Evolutionary conservation across 2,888 invertebrate genomes (phyloP), one percentile per base, ranked within the genome.

Genomic region (Drosophila macrospina): DNA sequence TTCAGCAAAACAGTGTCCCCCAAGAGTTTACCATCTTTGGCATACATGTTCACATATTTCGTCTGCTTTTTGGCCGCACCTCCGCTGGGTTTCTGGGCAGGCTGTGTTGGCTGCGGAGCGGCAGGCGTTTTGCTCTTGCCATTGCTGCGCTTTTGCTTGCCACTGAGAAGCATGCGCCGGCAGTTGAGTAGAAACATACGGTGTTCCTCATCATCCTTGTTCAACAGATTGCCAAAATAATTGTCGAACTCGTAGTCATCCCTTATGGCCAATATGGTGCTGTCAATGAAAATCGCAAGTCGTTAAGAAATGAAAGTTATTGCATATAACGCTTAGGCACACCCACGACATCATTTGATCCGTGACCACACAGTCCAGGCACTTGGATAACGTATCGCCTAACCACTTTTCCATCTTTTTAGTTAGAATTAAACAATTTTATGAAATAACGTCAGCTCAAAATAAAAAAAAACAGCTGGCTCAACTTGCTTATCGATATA

Each of bases 41-140:
- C 94, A 90, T 95, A 96, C 50, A 97, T 91, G 87, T 95, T 96
- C 0, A 96, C 94, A 92, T 93, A 97, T 91, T 97, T 97, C 0
- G 93, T 93, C 82, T 95, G 95, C 90, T 95, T 95, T 82, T 95
- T 92, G 0, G 70, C 55, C 0, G 64, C 77, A 0, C 79, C 51
- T 11, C 16, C 34, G 11, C 34, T 34, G n/a, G 44, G 13, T 34
- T 32, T 41, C 28, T 69, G 42, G 24, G 24, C 13, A 4, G 61
- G 24, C 10, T 59, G 11, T 4, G 91, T 36, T 8, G 47, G 7
- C 28, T 7, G 63, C 4, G 30, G 0, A 8, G 24, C 32, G 3
- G 44, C 13, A 0, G 45, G 41, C 2, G 59, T 39, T n/a, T 70
- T 71, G 54, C 16, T 32, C 6, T 79, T 83, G 7, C 5, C 30